A percentile compares a stretch with the other conserved stretches of the same genome.
Evolutionary conservation across 2,797 vertebrate species (phyloP).

Genomic region (Lithobates pipiens): DNA sequence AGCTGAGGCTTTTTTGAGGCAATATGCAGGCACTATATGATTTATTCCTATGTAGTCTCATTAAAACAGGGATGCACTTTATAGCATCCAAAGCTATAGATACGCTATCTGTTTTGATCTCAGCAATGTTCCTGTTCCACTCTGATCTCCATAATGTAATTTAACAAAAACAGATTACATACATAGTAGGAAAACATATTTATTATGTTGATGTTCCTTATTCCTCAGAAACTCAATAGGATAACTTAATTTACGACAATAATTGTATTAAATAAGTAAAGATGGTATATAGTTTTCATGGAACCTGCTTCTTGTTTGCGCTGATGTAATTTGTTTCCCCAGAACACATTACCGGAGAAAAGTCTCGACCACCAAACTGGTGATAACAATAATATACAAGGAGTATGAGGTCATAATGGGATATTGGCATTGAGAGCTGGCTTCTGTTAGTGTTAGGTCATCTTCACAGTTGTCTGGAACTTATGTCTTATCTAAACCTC

Average conservation of each 20-base stretch:
- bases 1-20: too few relatives aligned
- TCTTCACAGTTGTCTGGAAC: background rate
- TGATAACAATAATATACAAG: constrained; percentile 12
- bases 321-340: constrained; percentile 22
- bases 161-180: background rate
- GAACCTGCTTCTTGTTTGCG: background rate
- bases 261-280: constrained; percentile 8
- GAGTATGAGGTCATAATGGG: background rate
- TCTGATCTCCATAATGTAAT: background rate
- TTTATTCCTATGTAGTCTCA: too few relatives aligned
- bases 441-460: background rate
- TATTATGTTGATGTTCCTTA: background rate
- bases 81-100: background rate
- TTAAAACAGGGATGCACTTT: background rate
- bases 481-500: background rate
- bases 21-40: too few relatives aligned
- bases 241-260: background rate
- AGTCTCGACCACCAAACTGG: background rate
- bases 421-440: background rate
- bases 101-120: background rate
- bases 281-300: background rate
- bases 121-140: background rate
- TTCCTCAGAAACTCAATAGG: constrained; percentile 26
- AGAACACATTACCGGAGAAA: background rate
- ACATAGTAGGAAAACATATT: constrained; percentile 16